phyloP scores from a whole-genome alignment of 2,888 invertebrate genomes.

The Sinodicranocentrus sp. region DNA sequence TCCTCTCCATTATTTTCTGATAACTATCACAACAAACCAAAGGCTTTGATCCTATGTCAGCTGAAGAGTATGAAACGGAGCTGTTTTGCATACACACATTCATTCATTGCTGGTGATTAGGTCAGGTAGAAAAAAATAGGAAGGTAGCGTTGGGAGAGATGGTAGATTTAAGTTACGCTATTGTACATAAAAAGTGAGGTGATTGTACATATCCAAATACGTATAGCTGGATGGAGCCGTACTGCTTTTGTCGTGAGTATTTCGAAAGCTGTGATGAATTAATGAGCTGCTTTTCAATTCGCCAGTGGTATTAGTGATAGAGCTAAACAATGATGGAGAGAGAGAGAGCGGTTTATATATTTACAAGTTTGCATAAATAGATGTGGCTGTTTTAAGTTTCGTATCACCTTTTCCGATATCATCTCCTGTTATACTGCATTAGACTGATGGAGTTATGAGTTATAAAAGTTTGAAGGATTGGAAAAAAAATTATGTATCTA shows the following conservation, averaged over 20 bases:
- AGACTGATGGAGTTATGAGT: too few species aligned
- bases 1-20: conserved; percentile 46
- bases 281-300: conserved; percentile 41
- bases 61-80: not conserved
- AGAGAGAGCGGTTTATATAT: too few species aligned
- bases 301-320: conserved; percentile 27
- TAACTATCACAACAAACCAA: conserved; percentile 19
- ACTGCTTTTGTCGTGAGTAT: conserved; percentile 37
- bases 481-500: not conserved
- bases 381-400: not conserved
- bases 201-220: not conserved
- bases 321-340: too few species aligned
- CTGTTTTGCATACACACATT: not conserved
- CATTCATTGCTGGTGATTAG: conserved; percentile 39
- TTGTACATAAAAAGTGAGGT: not conserved
- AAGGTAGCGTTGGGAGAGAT: conserved; percentile 5
- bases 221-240: conserved; percentile 12
- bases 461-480: too few species aligned
- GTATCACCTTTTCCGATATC: not conserved
- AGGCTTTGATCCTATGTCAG: conserved; percentile 42
- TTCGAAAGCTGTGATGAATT: conserved; percentile 50
- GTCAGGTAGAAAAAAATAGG: conserved; percentile 43
- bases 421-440: too few species aligned
- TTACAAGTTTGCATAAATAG: too few species aligned
- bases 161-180: not conserved